Evolutionary conservation across 1,140 invertebrate species (phyloP), one percentile per base, ranked within the genome.

Genomic region (Drosophila pallidifrons): DNA sequence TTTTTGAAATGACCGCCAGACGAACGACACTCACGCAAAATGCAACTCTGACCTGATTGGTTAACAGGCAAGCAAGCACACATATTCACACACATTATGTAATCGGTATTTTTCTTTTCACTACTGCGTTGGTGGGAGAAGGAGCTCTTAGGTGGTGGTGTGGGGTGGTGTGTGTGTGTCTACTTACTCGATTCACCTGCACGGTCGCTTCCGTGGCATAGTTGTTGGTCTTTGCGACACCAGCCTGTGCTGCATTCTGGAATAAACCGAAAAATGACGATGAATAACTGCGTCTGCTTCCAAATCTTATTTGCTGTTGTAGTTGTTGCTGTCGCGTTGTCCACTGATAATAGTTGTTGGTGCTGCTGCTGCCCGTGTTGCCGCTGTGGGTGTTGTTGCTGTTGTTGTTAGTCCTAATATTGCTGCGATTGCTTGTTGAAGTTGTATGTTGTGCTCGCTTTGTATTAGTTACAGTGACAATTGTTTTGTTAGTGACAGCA

Each of bases 251-350:
- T 70, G 87, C 79, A 91, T 79, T 92, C 91, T 92, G 91, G 91
- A 92, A 92, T 71, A 92, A 79, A 92, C 91, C 91, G 91, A 92
- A 92, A 92, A 92, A 92, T 83, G 91, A 92, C 75, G 79, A 81
- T 92, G 91, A 92, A 80, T 92, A 87, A 77, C 86, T 75, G 60
- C 81, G 78, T 71, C 61, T 63, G 81, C 64, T 75, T 30, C 16
- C 66, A 64, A 57, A 47, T 81, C 54, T 55, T 68, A 57, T 15
- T 57, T 64, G 60, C 65, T 69, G 68, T 45, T 70, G 59, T 43
- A 20, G 64, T 51, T 75, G 60, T 45, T 81, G 66, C 25, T 74
- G 68, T 45, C 25, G 45, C 41, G 54, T 49, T 58, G 7, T 57
- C 49, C 66, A 38, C 4, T 57, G 41, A 25, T 25, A 25, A 25